Percentiles rank a stretch among this genome's conserved stretches.
Evolutionary conservation across 2,113 vertebrate species (phyloP).

Genomic region (Theropithecus gelada): DNA sequence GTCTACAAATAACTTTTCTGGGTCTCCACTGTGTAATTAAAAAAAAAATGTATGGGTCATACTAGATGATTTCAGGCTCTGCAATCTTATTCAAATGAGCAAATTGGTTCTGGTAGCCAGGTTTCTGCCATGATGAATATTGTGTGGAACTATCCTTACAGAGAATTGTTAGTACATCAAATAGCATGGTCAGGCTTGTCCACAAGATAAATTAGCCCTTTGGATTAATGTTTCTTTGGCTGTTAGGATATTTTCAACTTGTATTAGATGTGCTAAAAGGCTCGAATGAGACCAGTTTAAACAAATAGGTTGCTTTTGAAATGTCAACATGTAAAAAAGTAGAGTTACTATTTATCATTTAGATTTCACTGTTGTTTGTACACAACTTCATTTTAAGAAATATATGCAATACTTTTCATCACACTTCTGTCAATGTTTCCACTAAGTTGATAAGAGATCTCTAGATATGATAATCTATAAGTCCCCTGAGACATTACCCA

Average conservation of each 20-base stretch:
- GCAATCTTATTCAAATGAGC: not conserved
- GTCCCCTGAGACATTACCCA: not conserved
- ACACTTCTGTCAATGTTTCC: not conserved
- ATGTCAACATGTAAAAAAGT: not conserved
- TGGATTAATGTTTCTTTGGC: not conserved
- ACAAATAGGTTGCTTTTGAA: not conserved
- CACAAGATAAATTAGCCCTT: not conserved
- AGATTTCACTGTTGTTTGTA: not conserved
- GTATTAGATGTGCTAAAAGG: not conserved
- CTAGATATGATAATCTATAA: not conserved
- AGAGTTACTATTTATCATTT: not conserved
- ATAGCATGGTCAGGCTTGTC: not conserved
- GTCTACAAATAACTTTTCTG: not conserved
- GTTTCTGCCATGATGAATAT: not conserved
- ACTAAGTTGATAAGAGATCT: not conserved
- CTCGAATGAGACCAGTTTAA: not conserved
- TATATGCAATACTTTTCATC: not conserved
- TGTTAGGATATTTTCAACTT: not conserved
- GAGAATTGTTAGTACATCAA: not conserved
- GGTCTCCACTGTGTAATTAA: not conserved
- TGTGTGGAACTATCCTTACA: not conserved
- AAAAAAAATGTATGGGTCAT: not conserved
- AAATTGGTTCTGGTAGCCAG: not conserved
- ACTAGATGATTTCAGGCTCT: not conserved
- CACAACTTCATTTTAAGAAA: not conserved